Base-by-base conservation (phyloP, 1,140 invertebrate species). In the Atta texana region DNA sequence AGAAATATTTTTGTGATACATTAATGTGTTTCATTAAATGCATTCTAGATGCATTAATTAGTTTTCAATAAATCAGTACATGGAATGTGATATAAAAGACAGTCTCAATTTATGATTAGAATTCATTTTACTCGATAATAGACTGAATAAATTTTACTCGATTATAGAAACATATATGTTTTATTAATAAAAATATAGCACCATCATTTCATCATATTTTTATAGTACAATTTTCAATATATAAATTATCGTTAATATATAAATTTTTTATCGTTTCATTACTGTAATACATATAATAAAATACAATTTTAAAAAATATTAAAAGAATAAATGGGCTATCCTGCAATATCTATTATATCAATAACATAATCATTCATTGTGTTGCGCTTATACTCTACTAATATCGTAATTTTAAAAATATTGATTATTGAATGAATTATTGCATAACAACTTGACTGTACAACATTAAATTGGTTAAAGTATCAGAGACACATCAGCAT, bases 1-100 rank as follows among this genome's bases (percentile, higher is more conserved):
- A 55, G 24, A 69, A 53, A 39, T 8, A 57, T 28, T n/a, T 55
- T 28, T n/a, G 3, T 24, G 24, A 12, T 49, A 49, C 8, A 68
- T 53, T 80, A 68, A 64, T 21, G 4, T 82, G 24, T 72, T 44
- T 12, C 24, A 12, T 69, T 69, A 80, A 53, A 69, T 69, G 44
- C 59, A 39, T 59, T 78, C 24, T 81, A 5, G 55, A 81, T 39
- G 24, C 16, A 59, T 59, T 49, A 59, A 82, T 31, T 74, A 24
- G 24, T 24, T 66, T 82, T 72, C 55, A 82, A 57, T 59, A 71
- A 63, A 78, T 21, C 18, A 31, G 0, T 28, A 74, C 2, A 0
- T 84, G 81, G 81, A 84, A 84, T 84, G 71, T 84, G 24, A 59
- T 3, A n/a, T 61, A 34, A 44, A 18, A 69, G 7, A 34, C 12